phyloP scores from a whole-genome alignment of 1,140 invertebrate genomes.

The Cepaea nemoralis region DNA sequence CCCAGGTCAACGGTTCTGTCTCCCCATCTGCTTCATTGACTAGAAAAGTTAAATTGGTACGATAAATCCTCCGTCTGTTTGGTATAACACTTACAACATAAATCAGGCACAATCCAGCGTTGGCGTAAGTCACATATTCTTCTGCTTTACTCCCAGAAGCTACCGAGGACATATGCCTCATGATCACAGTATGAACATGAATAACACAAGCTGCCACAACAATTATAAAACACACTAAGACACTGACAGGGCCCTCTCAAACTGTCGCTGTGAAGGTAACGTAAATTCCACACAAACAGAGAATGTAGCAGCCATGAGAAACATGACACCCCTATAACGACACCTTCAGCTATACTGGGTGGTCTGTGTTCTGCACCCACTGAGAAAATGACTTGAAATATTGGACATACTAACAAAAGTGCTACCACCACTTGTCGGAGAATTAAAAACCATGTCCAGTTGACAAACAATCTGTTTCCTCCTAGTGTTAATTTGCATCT shows the following conservation, averaged over 20 bases:
- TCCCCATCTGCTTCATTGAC: constrained; percentile 60
- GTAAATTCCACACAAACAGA: constrained; percentile 80
- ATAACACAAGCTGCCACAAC: constrained; percentile 76
- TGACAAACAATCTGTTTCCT: constrained; percentile 76
- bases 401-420: constrained; percentile 76
- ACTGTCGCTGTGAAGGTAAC: constrained; percentile 74
- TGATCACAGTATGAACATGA: constrained; percentile 63
- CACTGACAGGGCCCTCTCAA: constrained; percentile 80
- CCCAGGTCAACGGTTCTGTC: constrained; percentile 72
- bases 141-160: constrained; percentile 74
- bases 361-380: constrained; percentile 74
- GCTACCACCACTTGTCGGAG: constrained; percentile 48
- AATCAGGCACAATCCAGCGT: constrained; percentile 56
- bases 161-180: constrained; percentile 48
- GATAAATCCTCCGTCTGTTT: constrained; percentile 52
- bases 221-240: constrained; percentile 79
- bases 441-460: constrained; percentile 55
- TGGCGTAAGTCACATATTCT: constrained; percentile 59
- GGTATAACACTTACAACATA: constrained; percentile 66
- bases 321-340: constrained; percentile 79
- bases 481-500: constrained; percentile 75
- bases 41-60: constrained; percentile 55
- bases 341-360: constrained; percentile 78
- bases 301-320: constrained; percentile 85
- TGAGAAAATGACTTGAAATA: constrained; percentile 78